phyloP scores from a whole-genome alignment of 1,140 invertebrate species.

The Caenorhabditis remanei region DNA sequence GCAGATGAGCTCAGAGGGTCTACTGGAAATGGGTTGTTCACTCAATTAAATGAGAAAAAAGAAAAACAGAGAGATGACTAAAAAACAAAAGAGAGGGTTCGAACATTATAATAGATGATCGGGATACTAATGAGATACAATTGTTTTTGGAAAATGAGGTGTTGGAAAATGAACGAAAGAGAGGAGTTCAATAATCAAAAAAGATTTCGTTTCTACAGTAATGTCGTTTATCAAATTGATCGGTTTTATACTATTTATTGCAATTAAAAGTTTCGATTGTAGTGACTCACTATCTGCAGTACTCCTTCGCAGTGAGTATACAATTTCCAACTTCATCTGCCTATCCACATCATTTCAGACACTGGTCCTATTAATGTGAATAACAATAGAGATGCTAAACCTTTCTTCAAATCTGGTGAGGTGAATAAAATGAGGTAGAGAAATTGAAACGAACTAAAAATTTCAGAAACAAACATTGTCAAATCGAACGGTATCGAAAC shows the following conservation, averaged over 20 bases:
- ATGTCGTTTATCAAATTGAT: slow-evolving; percentile 5
- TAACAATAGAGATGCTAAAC: too few relatives aligned
- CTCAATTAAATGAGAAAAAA: background rate
- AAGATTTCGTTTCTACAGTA: background rate
- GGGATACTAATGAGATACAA: slow-evolving; percentile 1
- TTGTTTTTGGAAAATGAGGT: background rate
- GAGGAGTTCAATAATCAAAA: slow-evolving; percentile 5
- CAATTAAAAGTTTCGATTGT: background rate
- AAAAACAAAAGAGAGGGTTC: too few relatives aligned
- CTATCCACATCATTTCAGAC: too few relatives aligned
- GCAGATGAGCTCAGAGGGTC: background rate
- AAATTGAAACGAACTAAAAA: too few relatives aligned
- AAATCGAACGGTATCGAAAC: too few relatives aligned
- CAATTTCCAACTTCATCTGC: too few relatives aligned
- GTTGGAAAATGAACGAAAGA: background rate
- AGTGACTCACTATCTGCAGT: too few relatives aligned
- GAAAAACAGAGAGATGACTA: background rate
- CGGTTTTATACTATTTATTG: background rate
- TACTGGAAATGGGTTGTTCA: slow-evolving; percentile 18
- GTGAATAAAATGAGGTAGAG: too few relatives aligned
- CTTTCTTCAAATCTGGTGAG: too few relatives aligned
- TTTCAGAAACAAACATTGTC: background rate
- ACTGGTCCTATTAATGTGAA: too few relatives aligned
- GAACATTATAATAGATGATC: background rate
- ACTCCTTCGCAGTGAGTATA: too few relatives aligned